These are phyloP conservation scores for Troglohyphantes excavatus DNA, from an alignment of 2,888 invertebrate genomes.

Conservation along the genomic window DNA sequence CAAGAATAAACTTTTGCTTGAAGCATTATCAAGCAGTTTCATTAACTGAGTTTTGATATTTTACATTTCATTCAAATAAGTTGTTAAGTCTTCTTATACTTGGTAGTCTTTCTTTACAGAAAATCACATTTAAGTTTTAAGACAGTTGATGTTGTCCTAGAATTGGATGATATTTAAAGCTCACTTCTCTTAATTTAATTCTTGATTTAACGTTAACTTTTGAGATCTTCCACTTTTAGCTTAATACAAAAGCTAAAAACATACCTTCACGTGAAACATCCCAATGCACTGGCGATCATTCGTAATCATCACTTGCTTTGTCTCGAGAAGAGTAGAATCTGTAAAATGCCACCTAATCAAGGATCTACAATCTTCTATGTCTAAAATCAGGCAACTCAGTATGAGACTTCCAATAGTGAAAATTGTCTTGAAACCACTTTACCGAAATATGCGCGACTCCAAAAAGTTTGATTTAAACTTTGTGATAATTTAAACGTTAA, in stretches of 20 bases:
- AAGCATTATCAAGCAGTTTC: no score
- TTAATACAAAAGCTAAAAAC: constrained; percentile 77
- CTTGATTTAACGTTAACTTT: constrained; percentile 34
- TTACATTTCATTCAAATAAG: background rate
- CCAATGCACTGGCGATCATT: constrained; percentile 3
- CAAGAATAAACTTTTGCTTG: no score
- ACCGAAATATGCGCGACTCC: no score
- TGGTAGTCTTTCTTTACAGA: background rate
- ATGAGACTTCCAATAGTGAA: constrained; percentile 2
- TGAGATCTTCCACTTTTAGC: constrained; percentile 55
- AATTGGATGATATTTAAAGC: background rate
- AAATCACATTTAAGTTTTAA: background rate
- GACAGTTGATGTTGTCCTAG: background rate
- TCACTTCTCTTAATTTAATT: background rate
- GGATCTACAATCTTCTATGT: constrained; percentile 24
- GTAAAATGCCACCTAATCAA: constrained; percentile 30
- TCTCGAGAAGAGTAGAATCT: constrained; percentile 36
- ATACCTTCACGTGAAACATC: constrained; percentile 61
- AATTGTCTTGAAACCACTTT: constrained; percentile 23
- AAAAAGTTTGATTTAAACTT: no score
- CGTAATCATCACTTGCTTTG: constrained; percentile 45
- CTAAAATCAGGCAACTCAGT: constrained; percentile 44
- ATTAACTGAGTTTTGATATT: no score
- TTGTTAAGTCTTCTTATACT: background rate
- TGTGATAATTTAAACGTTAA: no score